Evolutionary conservation across 2,888 invertebrate species (phyloP).

Genomic region (Zelleria hepariella): DNA sequence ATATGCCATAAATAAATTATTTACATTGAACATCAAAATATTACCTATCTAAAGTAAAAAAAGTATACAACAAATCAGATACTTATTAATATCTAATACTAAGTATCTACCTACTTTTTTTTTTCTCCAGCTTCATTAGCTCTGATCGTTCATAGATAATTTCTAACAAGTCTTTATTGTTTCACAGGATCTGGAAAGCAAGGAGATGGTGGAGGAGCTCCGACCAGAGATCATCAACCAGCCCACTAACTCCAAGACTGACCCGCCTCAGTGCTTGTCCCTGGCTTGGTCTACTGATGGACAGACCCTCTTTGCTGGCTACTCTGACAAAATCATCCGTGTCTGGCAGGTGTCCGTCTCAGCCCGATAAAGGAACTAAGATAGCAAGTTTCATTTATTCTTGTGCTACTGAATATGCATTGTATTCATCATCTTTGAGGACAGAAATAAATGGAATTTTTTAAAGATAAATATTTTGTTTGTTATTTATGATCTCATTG

Average conservation of each 20-base stretch:
- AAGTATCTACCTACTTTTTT: too few relatives aligned
- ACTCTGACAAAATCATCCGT: slow-evolving; percentile 97
- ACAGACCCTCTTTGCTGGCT: slow-evolving; percentile 98
- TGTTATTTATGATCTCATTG: slow-evolving; percentile 39
- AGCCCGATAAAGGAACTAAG: slow-evolving; percentile 73
- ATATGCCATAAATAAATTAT: too few relatives aligned
- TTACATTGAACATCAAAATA: too few relatives aligned
- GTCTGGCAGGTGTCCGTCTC: slow-evolving; percentile 98
- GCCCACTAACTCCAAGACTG: slow-evolving; percentile 83
- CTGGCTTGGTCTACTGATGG: slow-evolving; percentile 99
- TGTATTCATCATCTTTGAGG: slow-evolving; percentile 23
- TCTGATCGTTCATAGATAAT: too few relatives aligned
- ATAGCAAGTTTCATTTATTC: slow-evolving; percentile 57
- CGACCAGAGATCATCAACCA: slow-evolving; percentile 92
- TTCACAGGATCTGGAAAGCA: slow-evolving; percentile 94
- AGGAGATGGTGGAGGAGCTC: slow-evolving; percentile 98
- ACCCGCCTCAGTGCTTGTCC: slow-evolving; percentile 96
- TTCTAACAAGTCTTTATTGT: slow-evolving; percentile 5
- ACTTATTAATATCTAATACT: too few relatives aligned
- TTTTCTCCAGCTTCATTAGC: too few relatives aligned
- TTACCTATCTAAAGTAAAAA: too few relatives aligned
- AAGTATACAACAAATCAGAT: too few relatives aligned
- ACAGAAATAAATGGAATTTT: slow-evolving; percentile 70
- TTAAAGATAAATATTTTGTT: slow-evolving; percentile 45
- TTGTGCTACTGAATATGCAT: slow-evolving; percentile 36